A percentile compares a stretch with the other conserved stretches of the same genome.
Evolutionary conservation across 1,140 invertebrate genomes (phyloP).

Genomic region (Procambarus virginalis): DNA sequence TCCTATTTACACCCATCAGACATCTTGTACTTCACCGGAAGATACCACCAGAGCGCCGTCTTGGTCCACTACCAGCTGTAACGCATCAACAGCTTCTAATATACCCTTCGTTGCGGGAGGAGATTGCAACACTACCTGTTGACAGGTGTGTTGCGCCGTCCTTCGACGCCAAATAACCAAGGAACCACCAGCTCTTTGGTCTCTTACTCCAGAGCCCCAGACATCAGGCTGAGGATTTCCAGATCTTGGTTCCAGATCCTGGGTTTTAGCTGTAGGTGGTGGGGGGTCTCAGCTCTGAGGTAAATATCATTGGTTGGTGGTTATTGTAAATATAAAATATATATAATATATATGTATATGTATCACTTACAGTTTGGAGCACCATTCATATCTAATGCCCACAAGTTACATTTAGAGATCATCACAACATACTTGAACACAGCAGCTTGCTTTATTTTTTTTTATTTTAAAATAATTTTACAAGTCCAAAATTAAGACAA

Average conservation of each 20-base stretch:
- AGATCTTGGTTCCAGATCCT: background rate
- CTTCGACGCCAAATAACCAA: background rate
- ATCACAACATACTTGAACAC: slow-evolving; percentile 18
- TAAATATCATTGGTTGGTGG: slow-evolving; percentile 54
- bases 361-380: slow-evolving; percentile 47
- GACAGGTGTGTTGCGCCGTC: background rate
- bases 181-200: background rate
- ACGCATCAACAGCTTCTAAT: background rate
- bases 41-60: slow-evolving; percentile 23
- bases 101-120: background rate
- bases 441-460: background rate
- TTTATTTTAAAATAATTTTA: background rate
- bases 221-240: background rate
- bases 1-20: slow-evolving; percentile 52
- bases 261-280: background rate
- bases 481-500: background rate
- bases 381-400: slow-evolving; percentile 54
- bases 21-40: slow-evolving; percentile 61
- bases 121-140: background rate
- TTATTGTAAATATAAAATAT: slow-evolving; percentile 21
- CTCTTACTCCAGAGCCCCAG: background rate
- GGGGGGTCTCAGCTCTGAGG: slow-evolving; percentile 25
- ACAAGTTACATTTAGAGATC: slow-evolving; percentile 42
- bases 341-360: background rate
- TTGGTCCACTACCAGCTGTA: background rate